These are phyloP conservation scores for Gasterosteus nipponicus DNA, from an alignment of 2,113 vertebrate species.

Conservation along the genomic window DNA sequence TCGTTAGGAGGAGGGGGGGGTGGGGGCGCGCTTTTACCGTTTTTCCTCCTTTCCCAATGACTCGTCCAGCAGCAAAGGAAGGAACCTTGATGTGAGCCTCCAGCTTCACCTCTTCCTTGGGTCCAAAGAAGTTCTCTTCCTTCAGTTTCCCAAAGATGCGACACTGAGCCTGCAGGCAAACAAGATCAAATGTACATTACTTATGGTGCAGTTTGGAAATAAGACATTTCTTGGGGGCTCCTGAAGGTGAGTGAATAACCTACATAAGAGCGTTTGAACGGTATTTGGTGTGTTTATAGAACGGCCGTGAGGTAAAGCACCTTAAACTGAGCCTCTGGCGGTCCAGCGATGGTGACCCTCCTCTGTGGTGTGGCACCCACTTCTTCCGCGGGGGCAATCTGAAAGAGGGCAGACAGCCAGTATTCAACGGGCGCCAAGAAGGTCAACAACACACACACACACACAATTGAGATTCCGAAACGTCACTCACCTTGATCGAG, in stretches of 20 bases:
- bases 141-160: conserved; percentile 96
- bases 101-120: conserved; percentile 98
- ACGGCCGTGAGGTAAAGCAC: conserved; percentile 67
- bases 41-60: conserved; percentile 99
- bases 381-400: conserved; percentile 97
- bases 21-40: conserved; percentile 90
- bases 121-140: conserved; percentile 99
- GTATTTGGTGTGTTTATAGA: conserved; percentile 3
- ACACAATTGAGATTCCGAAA: conserved; percentile 17
- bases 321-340: conserved; percentile 99
- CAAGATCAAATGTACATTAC: conserved; percentile 3
- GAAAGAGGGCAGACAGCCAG: conserved; percentile 14
- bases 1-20: no score
- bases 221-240: not conserved
- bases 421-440: not conserved
- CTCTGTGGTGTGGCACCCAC: conserved; percentile 93
- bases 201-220: not conserved
- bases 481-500: conserved; percentile 92
- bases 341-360: conserved; percentile 96
- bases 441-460: not conserved
- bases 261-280: not conserved
- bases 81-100: conserved; percentile 99
- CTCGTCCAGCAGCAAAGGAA: conserved; percentile 94
- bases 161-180: conserved; percentile 87
- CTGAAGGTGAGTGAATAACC: not conserved